Evolutionary conservation across 2,888 invertebrate species (phyloP).

Genomic region (Microdon myrmicae): DNA sequence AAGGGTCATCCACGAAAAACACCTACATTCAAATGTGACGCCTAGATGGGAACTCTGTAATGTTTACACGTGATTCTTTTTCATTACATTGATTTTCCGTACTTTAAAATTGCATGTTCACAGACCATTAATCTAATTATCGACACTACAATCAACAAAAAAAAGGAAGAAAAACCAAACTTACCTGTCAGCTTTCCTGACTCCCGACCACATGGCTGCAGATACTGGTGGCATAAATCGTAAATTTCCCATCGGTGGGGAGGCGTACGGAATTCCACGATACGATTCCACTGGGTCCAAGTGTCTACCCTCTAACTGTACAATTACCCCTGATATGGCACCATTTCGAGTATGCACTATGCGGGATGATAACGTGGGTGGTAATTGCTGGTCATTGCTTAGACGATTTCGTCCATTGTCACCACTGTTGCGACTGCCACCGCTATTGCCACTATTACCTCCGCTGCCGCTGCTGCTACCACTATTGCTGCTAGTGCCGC

Average conservation of each 20-base stretch:
- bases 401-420: constrained; percentile 43
- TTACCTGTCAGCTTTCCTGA: constrained; percentile 82
- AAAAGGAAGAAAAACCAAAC: constrained; percentile 45
- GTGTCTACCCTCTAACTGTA: constrained; percentile 82
- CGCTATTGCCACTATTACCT: constrained; percentile 48
- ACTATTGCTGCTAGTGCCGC: constrained; percentile 28
- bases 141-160: constrained; percentile 10
- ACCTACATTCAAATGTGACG: no score
- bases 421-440: constrained; percentile 56
- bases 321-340: constrained; percentile 85
- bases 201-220: constrained; percentile 90
- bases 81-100: not conserved
- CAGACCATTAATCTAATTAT: constrained; percentile 11
- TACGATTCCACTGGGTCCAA: constrained; percentile 92
- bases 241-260: constrained; percentile 86
- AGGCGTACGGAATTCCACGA: constrained; percentile 93
- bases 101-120: not conserved
- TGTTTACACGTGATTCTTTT: no score
- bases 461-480: constrained; percentile 46
- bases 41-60: no score
- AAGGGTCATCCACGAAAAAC: no score
- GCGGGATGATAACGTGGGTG: constrained; percentile 77
- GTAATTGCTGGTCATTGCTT: constrained; percentile 64
- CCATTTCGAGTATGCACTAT: constrained; percentile 90
- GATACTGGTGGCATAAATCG: constrained; percentile 97